These are phyloP conservation scores for Pristionchus fissidentatus DNA, from an alignment of 2,888 invertebrate genomes.

Conservation along the genomic window DNA sequence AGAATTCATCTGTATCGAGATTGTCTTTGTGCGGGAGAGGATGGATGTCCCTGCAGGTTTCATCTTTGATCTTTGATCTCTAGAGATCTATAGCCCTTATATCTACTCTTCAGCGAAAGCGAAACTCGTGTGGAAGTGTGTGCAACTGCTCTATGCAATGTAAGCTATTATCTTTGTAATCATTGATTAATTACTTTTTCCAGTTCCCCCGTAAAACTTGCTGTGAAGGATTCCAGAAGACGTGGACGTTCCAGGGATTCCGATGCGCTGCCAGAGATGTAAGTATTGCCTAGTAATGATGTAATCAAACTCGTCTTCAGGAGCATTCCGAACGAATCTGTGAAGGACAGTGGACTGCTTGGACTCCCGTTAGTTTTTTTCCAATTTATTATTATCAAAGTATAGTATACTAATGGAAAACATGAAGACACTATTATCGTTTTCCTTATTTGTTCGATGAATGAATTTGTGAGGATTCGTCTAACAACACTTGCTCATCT, in stretches of 20 bases:
- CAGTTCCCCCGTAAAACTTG: conserved; percentile 36
- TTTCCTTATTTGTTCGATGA: not conserved
- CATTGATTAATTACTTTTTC: not conserved
- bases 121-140: conserved; percentile 25
- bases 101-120: not conserved
- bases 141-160: not conserved
- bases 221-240: not conserved
- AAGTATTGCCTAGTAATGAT: not conserved
- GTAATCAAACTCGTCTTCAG: not conserved
- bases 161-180: not conserved
- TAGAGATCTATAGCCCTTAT: not conserved
- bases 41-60: not conserved
- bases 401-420: too few species aligned
- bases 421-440: not conserved
- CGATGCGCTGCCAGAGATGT: not conserved
- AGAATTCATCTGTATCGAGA: not conserved
- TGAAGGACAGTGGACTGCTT: not conserved
- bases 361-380: not conserved
- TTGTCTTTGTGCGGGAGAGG: conserved; percentile 5
- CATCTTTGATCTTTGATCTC: not conserved
- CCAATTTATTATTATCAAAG: too few species aligned
- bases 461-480: too few species aligned
- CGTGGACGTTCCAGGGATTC: not conserved
- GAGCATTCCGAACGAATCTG: not conserved
- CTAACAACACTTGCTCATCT: too few species aligned